A percentile compares a stretch with the other conserved stretches of the same genome.
phyloP scores from a whole-genome alignment of 2,797 vertebrate species.

The Eulemur coronatus region DNA sequence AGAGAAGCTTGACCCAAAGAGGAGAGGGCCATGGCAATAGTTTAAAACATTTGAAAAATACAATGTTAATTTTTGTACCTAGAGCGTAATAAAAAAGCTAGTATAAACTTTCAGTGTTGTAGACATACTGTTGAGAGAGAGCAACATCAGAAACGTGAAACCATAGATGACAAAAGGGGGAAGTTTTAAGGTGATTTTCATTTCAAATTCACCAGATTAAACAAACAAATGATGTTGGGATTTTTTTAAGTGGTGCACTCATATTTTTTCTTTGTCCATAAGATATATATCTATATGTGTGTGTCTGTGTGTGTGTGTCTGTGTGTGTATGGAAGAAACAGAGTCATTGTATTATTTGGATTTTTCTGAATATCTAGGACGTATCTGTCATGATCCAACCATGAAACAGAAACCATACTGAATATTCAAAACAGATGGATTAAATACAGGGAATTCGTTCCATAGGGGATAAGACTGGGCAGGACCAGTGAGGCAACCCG shows the following conservation, averaged over 20 bases:
- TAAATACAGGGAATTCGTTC: not conserved
- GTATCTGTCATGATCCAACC: not conserved
- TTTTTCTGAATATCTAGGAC: not conserved
- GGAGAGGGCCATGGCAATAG: not conserved
- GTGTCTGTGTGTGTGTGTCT: too few relatives aligned
- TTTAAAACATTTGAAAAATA: not conserved
- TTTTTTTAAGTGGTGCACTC: not conserved
- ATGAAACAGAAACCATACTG: not conserved
- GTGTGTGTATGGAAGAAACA: not conserved
- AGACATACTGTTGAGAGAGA: not conserved
- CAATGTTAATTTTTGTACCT: not conserved
- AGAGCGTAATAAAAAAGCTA: not conserved
- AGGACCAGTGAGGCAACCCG: not conserved
- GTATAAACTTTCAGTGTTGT: not conserved
- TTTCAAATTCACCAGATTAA: constrained; percentile 28
- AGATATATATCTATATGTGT: not conserved
- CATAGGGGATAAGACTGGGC: not conserved
- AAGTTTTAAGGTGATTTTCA: constrained; percentile 20
- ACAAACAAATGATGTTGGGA: not conserved
- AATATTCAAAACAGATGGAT: not conserved
- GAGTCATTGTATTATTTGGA: not conserved
- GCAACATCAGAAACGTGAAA: not conserved
- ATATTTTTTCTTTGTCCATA: not conserved
- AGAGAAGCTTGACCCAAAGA: not conserved
- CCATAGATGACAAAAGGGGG: not conserved